Evolutionary conservation across 2,113 vertebrate genomes (phyloP).

Genomic region (Plestiodon gilberti): DNA sequence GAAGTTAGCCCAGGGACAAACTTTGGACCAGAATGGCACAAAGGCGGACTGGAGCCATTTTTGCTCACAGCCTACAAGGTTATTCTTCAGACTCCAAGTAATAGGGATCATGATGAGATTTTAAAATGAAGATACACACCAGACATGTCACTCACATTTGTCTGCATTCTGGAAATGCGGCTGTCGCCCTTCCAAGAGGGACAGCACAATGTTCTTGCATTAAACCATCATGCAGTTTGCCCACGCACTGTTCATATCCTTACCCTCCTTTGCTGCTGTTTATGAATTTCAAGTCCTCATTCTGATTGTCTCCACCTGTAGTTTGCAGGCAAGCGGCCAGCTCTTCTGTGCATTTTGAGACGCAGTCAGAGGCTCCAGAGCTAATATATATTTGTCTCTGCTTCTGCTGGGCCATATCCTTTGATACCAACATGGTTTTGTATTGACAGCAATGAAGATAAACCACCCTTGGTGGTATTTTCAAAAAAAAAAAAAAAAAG

Average conservation of each 20-base stretch:
- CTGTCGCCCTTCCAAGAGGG: not conserved
- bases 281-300: slow-evolving; percentile 9
- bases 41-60: not conserved
- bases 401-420: not conserved
- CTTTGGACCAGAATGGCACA: not conserved
- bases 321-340: not conserved
- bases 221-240: not conserved
- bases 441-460: not conserved
- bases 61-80: not conserved
- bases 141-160: not conserved
- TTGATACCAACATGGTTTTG: slow-evolving; percentile 8
- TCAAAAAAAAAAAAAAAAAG: slow-evolving; percentile 20
- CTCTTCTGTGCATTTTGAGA: not conserved
- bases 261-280: not conserved
- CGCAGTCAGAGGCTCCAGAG: not conserved
- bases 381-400: not conserved
- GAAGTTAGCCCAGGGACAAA: not conserved
- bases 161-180: not conserved
- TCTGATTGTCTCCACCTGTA: not conserved
- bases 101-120: not conserved
- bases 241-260: not conserved
- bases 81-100: not conserved
- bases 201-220: not conserved
- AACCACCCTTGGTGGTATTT: slow-evolving; percentile 13
- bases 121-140: not conserved